phyloP scores from a whole-genome alignment of 1,140 invertebrate genomes.

The Sipha flava region DNA sequence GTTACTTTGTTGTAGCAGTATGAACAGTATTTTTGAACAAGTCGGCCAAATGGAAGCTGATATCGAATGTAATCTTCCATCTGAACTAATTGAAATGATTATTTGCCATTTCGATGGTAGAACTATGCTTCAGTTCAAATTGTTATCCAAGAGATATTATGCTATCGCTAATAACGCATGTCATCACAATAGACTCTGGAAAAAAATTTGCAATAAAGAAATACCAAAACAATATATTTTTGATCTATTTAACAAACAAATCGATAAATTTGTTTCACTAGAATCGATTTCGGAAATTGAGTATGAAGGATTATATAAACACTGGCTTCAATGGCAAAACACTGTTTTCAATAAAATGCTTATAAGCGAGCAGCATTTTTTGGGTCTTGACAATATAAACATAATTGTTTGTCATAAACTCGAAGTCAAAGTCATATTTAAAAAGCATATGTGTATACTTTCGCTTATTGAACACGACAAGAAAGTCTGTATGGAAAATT shows the following conservation, averaged over 20 bases:
- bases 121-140: neutral
- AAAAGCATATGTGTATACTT: neutral
- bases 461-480: neutral
- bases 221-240: neutral
- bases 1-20: no score
- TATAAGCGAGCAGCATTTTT: neutral
- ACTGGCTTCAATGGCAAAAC: neutral
- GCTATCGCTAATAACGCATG: neutral
- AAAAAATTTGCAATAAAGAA: neutral
- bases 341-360: neutral
- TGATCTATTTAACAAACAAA: neutral
- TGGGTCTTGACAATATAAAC: neutral
- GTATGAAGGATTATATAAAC: neutral
- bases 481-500: neutral
- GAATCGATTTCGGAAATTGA: neutral
- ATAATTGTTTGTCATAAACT: neutral
- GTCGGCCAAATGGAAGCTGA: no score
- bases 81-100: constrained; percentile 10
- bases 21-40: no score
- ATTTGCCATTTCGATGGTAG: neutral
- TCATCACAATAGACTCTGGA: neutral
- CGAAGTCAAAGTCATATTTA: neutral
- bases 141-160: neutral
- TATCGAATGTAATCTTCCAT: neutral
- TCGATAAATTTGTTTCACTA: neutral